Percentiles rank a stretch among this genome's conserved stretches.
These are phyloP conservation scores for Apodemus agrarius DNA, from an alignment of 2,797 vertebrate species.

Conservation along the genomic window DNA sequence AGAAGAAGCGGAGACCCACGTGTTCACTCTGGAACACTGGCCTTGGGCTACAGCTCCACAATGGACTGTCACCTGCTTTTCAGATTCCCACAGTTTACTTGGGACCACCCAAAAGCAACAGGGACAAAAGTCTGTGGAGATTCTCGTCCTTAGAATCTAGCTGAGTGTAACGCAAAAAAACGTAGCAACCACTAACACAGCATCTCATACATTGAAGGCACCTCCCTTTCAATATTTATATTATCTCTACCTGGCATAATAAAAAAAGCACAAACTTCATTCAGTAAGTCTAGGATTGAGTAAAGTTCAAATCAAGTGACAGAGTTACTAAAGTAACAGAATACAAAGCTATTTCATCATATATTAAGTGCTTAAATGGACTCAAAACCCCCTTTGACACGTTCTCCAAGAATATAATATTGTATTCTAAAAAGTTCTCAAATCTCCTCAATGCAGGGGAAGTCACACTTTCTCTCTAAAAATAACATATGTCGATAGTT, in stretches of 20 bases:
- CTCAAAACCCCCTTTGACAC: conserved; percentile 1
- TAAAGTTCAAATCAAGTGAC: conserved; percentile 47
- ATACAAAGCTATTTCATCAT: neutral
- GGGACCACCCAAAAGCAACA: neutral
- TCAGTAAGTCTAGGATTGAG: conserved; percentile 13
- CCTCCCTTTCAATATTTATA: conserved; percentile 26
- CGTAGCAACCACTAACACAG: neutral
- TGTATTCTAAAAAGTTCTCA: conserved; percentile 8
- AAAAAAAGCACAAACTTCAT: conserved; percentile 31
- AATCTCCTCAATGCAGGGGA: neutral
- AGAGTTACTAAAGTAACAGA: conserved; percentile 19
- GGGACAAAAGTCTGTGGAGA: neutral
- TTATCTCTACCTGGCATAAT: neutral
- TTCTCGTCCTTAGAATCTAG: conserved; percentile 21
- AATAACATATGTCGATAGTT: conserved; percentile 7
- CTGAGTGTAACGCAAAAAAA: conserved; percentile 14
- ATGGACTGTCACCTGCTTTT: conserved; percentile 35
- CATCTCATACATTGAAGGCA: neutral
- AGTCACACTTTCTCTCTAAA: neutral
- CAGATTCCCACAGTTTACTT: conserved; percentile 1
- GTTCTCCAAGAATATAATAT: conserved; percentile 33
- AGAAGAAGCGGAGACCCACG: conserved; percentile 7
- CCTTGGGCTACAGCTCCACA: neutral
- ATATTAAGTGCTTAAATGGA: conserved; percentile 8
- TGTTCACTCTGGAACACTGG: conserved; percentile 38